Percentiles rank a stretch among this genome's conserved stretches.
Evolutionary conservation across 2,888 invertebrate genomes (phyloP).

Genomic region (Corythucha ciliata): DNA sequence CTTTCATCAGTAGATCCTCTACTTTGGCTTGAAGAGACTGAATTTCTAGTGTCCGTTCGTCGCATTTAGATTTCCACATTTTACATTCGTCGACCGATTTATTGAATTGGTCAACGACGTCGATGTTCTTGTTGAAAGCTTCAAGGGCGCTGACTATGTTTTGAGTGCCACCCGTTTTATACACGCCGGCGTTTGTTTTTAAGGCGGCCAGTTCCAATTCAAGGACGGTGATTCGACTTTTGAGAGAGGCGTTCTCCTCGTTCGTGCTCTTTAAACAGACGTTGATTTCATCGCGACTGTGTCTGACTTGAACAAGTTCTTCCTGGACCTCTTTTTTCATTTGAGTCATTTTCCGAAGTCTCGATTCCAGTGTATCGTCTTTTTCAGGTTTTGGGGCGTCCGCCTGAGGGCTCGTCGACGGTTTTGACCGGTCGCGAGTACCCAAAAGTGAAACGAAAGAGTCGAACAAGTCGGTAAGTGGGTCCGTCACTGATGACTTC

Average conservation of each 20-base stretch:
- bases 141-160: neutral
- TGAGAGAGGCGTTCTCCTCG: constrained; percentile 14
- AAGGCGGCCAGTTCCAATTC: constrained; percentile 18
- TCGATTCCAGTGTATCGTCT: too few relatives aligned
- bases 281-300: constrained; percentile 4
- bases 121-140: neutral
- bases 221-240: constrained; percentile 19
- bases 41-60: constrained; percentile 5
- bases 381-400: too few relatives aligned
- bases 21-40: constrained; percentile 10
- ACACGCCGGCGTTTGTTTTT: neutral
- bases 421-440: too few relatives aligned
- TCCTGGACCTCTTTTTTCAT: too few relatives aligned
- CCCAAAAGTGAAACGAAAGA: too few relatives aligned
- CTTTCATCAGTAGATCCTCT: constrained; percentile 15
- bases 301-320: constrained; percentile 10
- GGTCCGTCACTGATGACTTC: too few relatives aligned
- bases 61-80: constrained; percentile 3
- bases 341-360: too few relatives aligned
- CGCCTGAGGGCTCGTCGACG: too few relatives aligned
- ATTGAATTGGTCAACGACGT: constrained; percentile 16
- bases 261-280: constrained; percentile 1
- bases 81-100: constrained; percentile 4
- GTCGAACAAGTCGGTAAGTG: too few relatives aligned
- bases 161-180: neutral